Base-by-base conservation (phyloP, 2,797 vertebrate species). In the Loris lydekkerianus region DNA sequence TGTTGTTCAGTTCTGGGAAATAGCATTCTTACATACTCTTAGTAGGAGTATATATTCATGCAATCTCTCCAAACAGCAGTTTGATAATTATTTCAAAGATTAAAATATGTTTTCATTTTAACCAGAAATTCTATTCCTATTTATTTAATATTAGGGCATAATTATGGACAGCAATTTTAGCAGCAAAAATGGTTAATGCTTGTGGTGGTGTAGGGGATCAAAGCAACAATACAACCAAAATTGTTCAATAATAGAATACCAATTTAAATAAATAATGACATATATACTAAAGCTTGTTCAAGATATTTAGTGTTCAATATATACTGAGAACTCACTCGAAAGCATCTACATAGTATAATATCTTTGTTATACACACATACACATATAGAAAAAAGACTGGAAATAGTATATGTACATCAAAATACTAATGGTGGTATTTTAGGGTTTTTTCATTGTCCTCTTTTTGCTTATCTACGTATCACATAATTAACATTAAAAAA, bases 201-300 rank as follows among this genome's bases (percentile, higher is more conserved):
- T 93, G 21, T 86, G 43, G 14, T 93, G 76, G 77, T 43, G 34
- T 43, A 95, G 72, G 70, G 90, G 17, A 92, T 80, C 65, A 91
- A 95, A 86, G 37, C 31, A 61, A 95, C 40, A 53, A 80, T 21
- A 86, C 2, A 92, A 46, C 31, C 70, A 91, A 92, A 67, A 82
- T 34, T 88, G 67, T 65, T 96, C 37, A 87, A 88, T 21, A 90
- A 78, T 88, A 60, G 60, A 82, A 88, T 83, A 84, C 10, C 7
- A 94, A 37, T 78, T 94, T 92, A 96, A 94, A 83, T 53, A 97
- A 88, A 76, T 31, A 95, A 83, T 29, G 25, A 91, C n/a, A 37
- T 83, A 91, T 80, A 21, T 81, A 76, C 76, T 86, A 93, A 89
- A 87, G 75, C 5, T 9, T 90, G 27, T 84, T 72, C 88, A 83